phyloP scores from a whole-genome alignment of 1,140 invertebrate species.

The Eubasilissa regina region DNA sequence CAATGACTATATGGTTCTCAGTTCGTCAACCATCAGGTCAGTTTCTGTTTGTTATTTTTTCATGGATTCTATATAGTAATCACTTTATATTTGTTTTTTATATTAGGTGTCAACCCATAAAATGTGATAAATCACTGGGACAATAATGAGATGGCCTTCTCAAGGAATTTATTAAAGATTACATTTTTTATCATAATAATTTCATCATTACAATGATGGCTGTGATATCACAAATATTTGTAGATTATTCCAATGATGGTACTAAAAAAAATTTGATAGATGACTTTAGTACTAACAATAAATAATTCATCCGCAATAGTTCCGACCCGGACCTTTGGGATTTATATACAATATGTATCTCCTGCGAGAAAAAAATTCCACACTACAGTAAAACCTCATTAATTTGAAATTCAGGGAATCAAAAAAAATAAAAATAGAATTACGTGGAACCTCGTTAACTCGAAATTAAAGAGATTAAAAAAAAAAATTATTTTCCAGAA shows the following conservation, averaged over 20 bases:
- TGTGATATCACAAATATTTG: conserved; percentile 20
- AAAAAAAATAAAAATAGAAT: too few relatives aligned
- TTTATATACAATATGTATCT: too few relatives aligned
- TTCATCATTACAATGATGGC: conserved; percentile 19
- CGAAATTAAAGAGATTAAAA: too few relatives aligned
- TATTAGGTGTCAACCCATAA: background rate
- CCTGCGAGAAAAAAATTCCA: too few relatives aligned
- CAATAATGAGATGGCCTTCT: background rate
- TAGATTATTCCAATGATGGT: background rate
- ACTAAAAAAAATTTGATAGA: background rate
- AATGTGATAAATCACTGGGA: background rate
- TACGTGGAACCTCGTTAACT: too few relatives aligned
- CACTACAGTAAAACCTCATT: too few relatives aligned
- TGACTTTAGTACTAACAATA: background rate
- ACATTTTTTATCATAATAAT: background rate
- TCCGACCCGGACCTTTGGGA: too few relatives aligned
- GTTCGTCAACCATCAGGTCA: background rate
- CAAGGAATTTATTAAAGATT: background rate
- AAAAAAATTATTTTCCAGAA: too few relatives aligned
- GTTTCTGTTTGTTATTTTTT: background rate
- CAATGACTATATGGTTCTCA: too few relatives aligned
- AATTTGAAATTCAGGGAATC: too few relatives aligned
- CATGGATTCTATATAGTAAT: background rate
- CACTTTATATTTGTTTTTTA: conserved; percentile 11
- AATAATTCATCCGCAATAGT: background rate